Base-by-base conservation (phyloP, 64 coral and sea anemone species). In the Dendrophyllia cribrosa region DNA sequence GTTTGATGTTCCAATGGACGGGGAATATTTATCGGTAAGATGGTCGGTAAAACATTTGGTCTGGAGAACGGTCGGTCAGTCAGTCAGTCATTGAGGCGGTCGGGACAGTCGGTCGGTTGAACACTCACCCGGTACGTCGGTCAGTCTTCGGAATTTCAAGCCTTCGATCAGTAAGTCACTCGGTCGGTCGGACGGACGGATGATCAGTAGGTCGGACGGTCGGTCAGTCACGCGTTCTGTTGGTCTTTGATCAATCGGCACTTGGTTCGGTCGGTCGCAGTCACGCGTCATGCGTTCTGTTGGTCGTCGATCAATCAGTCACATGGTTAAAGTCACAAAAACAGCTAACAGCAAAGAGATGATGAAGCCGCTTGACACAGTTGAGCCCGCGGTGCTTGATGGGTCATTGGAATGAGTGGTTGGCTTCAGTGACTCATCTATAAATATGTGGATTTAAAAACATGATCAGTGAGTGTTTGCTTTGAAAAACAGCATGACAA, bases 351-450 rank as follows among this genome's bases (percentile, higher is more conserved):
- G 59, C 59, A 82, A 82, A 46, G 24, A 46, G 34, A 62, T 8
- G 26, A 64, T 2, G 59, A 46, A 62, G 43, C 78, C 44, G 59
- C 80, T 51, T 22, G 60, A 17, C 17, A 67, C 44, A 68, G 45
- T 2, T 49, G 62, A 67, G 61, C 5, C 61, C 20, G 43, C 80
- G 16, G 80, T 51, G 45, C 43, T 63, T 4, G 10, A 21, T 78
- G 79, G 59, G 9, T 65, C 60, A 50, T 17, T 75, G 72, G 43
- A 74, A 48, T 43, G 11, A 48, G 58, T 23, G 23, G 78, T 82
- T 62, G 78, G 24, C 43, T 83, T 83, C 79, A 51, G 17, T 46
- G 80, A 84, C 11, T 47, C 43, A 20, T 84, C 80, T 84, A 15
- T 51, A 7, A 69, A 69, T 10, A 22, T 15, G n/a, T 59, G 21